A percentile compares a stretch with the other conserved stretches of the same genome.
phyloP scores from a whole-genome alignment of 2,113 vertebrate genomes.

The Puma concolor region DNA sequence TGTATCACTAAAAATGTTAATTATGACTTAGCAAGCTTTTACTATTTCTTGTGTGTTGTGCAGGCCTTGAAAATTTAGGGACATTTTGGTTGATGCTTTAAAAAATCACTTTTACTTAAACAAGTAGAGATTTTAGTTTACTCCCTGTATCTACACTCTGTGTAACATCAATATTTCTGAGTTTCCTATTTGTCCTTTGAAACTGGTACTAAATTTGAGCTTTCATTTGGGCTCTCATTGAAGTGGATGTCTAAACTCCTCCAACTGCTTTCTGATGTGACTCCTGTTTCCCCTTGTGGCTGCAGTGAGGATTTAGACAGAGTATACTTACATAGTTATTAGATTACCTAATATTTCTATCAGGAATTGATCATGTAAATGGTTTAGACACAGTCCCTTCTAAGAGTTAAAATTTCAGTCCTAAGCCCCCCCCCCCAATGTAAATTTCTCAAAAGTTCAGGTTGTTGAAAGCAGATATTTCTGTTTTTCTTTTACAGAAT shows the following conservation, averaged over 20 bases:
- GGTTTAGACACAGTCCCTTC: background rate
- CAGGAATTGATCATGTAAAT: background rate
- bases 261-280: background rate
- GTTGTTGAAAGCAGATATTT: background rate
- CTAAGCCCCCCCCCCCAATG: background rate
- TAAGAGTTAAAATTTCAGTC: background rate
- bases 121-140: background rate
- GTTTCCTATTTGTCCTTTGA: background rate
- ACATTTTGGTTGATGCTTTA: background rate
- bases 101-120: background rate
- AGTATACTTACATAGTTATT: background rate
- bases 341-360: background rate
- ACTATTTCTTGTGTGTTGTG: background rate
- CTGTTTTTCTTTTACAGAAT: background rate
- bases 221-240: background rate
- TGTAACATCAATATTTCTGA: background rate
- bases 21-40: background rate
- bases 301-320: background rate
- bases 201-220: background rate
- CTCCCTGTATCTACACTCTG: background rate
- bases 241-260: rapidly evolving
- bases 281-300: background rate
- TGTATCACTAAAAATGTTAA: background rate
- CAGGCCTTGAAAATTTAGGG: background rate
- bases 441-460: background rate